Evolutionary conservation across 2,888 invertebrate species (phyloP), one percentile per base, ranked within the genome.

Genomic region (Eristalis pertinax): DNA sequence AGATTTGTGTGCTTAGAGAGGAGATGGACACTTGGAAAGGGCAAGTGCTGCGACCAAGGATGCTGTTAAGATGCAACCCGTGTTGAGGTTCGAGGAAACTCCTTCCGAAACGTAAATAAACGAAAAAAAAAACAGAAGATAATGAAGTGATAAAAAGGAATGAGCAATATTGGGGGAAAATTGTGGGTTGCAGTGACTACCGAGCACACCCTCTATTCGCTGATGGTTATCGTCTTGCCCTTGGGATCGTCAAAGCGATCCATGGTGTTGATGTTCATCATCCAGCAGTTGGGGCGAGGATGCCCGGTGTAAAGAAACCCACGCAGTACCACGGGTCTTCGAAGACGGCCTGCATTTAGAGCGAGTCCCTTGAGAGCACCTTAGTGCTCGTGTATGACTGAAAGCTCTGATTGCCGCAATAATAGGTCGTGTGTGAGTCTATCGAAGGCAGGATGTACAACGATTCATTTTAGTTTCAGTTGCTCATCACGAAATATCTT

Each of bases 241-340:
- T 99, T 99, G 29, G 99, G 98, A 93, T 99, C 99, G 92, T 99
- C 99, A 92, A 99, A 99, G 89, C 98, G 95, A 94, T 99, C 99
- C 97, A 98, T 99, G 41, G 99, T 99, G 91, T 97, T 96, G 90
- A 99, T 98, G 91, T 97, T 97, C 95, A 98, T 95, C 93, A 99
- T 96, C 97, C 98, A 98, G 89, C 95, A 95, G 77, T 99, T 94
- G 0, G 98, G 89, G 97, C 96, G 96, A 98, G 97, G 91, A 99
- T 99, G 2, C 97, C 97, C n/a, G 96, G 95, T 0, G 97, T 96
- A 92, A 99, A 99, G 94, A 98, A 99, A 1, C 97, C 97, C 0
- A 97, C 95, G 90, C 99, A 99, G 93, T 99, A 97, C 93, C 97
- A 96, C 0, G 97, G 94, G 88, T 96, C 96, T 7, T 95, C 95